phyloP scores from a whole-genome alignment of 2,113 vertebrate species.

The Gambusia holbrooki region DNA sequence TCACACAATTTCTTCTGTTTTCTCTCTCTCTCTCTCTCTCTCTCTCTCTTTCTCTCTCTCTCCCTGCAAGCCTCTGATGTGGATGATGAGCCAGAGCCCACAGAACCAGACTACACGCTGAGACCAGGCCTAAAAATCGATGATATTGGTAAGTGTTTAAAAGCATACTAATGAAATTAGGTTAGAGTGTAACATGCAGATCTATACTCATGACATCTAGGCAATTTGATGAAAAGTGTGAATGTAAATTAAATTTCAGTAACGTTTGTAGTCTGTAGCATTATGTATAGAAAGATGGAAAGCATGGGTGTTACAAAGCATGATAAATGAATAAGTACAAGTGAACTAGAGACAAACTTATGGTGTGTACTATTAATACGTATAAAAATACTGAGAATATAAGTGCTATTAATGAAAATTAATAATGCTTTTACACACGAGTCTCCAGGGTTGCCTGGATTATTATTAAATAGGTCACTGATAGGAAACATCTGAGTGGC shows the following conservation, averaged over 20 bases:
- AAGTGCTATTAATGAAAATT: background rate
- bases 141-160: conserved; percentile 88
- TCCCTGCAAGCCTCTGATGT: conserved; percentile 82
- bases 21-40: conserved; percentile 66
- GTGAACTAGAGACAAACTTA: background rate
- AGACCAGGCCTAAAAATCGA: conserved; percentile 93
- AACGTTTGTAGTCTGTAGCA: background rate
- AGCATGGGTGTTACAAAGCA: background rate
- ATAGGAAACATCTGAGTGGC: conserved; percentile 3
- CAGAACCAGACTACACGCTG: conserved; percentile 93
- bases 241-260: background rate
- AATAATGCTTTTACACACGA: background rate
- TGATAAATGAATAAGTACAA: background rate
- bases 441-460: background rate
- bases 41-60: conserved; percentile 55
- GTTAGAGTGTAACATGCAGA: background rate
- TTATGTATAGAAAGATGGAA: background rate
- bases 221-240: background rate
- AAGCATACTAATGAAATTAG: background rate
- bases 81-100: conserved; percentile 87
- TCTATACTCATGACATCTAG: background rate
- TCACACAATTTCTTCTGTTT: conserved; percentile 56
- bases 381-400: background rate
- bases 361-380: background rate
- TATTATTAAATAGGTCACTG: conserved; percentile 1